Evolutionary conservation across 2,113 vertebrate genomes (phyloP).

Genomic region (Myotis davidii): DNA sequence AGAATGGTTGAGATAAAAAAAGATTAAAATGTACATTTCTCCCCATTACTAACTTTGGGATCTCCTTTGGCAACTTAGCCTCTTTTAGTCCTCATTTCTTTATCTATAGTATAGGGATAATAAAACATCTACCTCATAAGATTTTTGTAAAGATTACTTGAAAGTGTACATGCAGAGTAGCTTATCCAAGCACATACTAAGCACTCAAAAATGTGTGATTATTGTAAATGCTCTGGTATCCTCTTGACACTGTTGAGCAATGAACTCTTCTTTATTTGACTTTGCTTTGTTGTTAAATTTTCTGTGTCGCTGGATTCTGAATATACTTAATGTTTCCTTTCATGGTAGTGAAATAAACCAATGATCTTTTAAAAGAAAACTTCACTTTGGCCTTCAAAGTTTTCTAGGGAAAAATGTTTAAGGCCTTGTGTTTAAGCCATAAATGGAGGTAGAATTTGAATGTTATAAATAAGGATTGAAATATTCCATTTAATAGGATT

Average conservation of each 20-base stretch:
- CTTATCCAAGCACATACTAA: not conserved
- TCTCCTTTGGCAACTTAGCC: slow-evolving; percentile 1
- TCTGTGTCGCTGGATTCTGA: not conserved
- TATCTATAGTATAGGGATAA: not conserved
- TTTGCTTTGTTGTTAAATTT: slow-evolving; percentile 34
- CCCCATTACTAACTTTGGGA: not conserved
- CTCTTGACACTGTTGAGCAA: not conserved
- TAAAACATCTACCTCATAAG: not conserved
- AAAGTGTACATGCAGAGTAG: not conserved
- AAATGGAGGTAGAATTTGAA: slow-evolving; percentile 25
- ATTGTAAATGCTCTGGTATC: not conserved
- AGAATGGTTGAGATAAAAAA: slow-evolving; percentile 23
- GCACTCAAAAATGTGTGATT: slow-evolving; percentile 8
- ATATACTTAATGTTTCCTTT: not conserved
- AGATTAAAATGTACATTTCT: not conserved
- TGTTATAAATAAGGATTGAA: not conserved
- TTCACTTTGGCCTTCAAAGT: not conserved
- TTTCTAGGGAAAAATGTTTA: slow-evolving; percentile 15
- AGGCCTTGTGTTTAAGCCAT: not conserved
- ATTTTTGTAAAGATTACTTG: slow-evolving; percentile 3
- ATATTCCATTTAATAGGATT: not conserved
- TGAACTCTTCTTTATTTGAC: not conserved
- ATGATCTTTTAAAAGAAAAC: slow-evolving; percentile 9
- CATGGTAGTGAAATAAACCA: slow-evolving; percentile 24
- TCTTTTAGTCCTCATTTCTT: slow-evolving; percentile 32